Evolutionary conservation across 2,113 vertebrate genomes (phyloP).

Genomic region (Macquaria australasica): DNA sequence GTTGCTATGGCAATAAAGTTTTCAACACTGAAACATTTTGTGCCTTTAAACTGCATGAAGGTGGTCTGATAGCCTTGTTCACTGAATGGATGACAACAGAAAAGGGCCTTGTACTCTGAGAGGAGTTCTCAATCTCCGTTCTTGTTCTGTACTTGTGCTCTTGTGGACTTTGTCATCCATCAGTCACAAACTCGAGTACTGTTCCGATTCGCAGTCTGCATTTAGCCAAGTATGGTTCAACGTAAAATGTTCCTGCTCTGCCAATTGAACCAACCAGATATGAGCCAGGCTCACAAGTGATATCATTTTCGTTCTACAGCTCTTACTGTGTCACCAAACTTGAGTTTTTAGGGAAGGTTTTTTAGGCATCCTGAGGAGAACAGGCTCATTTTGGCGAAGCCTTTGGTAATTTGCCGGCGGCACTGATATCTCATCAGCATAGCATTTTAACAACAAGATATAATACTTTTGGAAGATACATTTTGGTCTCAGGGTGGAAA

Average conservation of each 20-base stretch:
- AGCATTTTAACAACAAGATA: background rate
- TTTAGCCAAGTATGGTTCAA: background rate
- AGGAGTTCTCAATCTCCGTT: no score
- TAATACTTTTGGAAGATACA: background rate
- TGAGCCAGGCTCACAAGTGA: background rate
- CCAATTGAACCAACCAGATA: background rate
- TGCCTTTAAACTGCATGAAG: constrained; percentile 20
- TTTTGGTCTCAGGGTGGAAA: background rate
- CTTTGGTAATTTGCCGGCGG: no score
- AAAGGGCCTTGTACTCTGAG: background rate
- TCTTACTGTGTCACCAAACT: background rate
- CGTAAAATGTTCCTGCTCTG: background rate
- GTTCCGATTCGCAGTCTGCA: background rate
- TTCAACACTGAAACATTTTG: constrained; percentile 40
- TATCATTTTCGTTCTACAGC: background rate
- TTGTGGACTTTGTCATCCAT: no score
- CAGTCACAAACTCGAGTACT: no score
- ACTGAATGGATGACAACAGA: constrained; percentile 8
- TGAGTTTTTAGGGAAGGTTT: background rate
- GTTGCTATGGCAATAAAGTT: constrained; percentile 58
- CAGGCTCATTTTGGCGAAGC: no score
- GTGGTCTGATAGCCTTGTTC: constrained; percentile 6
- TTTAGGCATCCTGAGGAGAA: background rate
- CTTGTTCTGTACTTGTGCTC: no score
- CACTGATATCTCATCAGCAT: background rate